A percentile compares a stretch with the other conserved stretches of the same genome.
Evolutionary conservation across 2,888 invertebrate genomes (phyloP).

Genomic region (Polydrusus tereticollis): DNA sequence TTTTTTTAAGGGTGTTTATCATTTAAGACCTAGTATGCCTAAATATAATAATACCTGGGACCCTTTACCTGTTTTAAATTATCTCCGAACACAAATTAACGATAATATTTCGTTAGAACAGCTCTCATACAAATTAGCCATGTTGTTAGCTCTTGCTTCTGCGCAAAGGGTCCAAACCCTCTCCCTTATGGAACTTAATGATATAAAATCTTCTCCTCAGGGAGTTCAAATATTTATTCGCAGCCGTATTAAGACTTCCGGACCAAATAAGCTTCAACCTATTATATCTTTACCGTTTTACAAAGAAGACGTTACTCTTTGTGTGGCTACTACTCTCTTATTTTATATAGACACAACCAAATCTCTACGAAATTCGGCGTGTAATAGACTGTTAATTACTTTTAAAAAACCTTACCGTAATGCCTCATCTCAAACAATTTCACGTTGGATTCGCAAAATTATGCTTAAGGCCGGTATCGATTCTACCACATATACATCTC

Average conservation of each 20-base stretch:
- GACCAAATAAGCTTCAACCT: slow-evolving; percentile 32
- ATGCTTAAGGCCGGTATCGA: neutral
- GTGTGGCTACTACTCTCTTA: slow-evolving; percentile 15
- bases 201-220: slow-evolving; percentile 3
- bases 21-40: slow-evolving; percentile 38
- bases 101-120: slow-evolving; percentile 19
- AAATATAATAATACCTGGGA: slow-evolving; percentile 45
- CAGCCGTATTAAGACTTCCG: slow-evolving; percentile 29
- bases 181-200: slow-evolving; percentile 18
- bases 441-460: neutral
- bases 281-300: slow-evolving; percentile 43
- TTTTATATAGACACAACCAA: slow-evolving; percentile 3
- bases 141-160: slow-evolving; percentile 29
- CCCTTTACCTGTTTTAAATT: slow-evolving; percentile 38
- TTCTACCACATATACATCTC: neutral
- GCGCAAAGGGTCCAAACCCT: slow-evolving; percentile 28
- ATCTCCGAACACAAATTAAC: slow-evolving; percentile 12
- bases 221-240: slow-evolving; percentile 27
- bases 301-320: neutral
- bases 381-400: slow-evolving; percentile 15
- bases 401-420: slow-evolving; percentile 36
- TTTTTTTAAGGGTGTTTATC: slow-evolving; percentile 49
- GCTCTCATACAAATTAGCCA: slow-evolving; percentile 29
- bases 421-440: neutral
- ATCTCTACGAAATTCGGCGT: neutral